A percentile compares a stretch with the other conserved stretches of the same genome.
phyloP scores from a whole-genome alignment of 2,888 invertebrate genomes.

The Volucella bombylans region DNA sequence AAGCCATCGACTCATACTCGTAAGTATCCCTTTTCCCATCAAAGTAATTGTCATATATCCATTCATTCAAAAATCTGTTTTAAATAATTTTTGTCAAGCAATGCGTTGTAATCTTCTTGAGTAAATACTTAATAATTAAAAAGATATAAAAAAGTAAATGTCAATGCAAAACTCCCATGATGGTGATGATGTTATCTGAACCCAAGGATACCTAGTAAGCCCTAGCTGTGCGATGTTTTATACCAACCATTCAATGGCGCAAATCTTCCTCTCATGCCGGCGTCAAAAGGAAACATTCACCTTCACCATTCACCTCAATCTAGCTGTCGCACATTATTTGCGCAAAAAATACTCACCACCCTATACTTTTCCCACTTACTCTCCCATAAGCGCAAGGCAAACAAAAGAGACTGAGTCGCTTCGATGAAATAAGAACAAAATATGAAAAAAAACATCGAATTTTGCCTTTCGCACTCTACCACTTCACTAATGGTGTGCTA shows the following conservation, averaged over 20 bases:
- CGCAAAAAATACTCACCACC: slow-evolving; percentile 6
- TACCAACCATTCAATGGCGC: slow-evolving; percentile 55
- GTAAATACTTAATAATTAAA: too few relatives aligned
- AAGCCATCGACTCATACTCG: too few relatives aligned
- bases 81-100: too few relatives aligned
- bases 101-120: too few relatives aligned
- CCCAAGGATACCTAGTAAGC: neutral
- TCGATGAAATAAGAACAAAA: neutral
- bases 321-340: neutral
- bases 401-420: slow-evolving; percentile 34
- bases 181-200: too few relatives aligned
- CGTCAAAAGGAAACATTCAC: slow-evolving; percentile 47
- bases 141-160: too few relatives aligned
- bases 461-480: slow-evolving; percentile 42
- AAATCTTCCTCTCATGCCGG: slow-evolving; percentile 57
- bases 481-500: slow-evolving; percentile 44
- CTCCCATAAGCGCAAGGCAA: neutral
- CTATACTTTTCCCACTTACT: neutral
- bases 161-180: too few relatives aligned
- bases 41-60: too few relatives aligned
- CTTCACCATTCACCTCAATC: neutral
- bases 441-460: slow-evolving; percentile 59
- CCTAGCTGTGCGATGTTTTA: slow-evolving; percentile 53
- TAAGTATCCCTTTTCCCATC: too few relatives aligned
- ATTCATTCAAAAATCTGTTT: too few relatives aligned